Evolutionary conservation across 2,113 vertebrate species (phyloP).

Genomic region (Corythaeola cristata): DNA sequence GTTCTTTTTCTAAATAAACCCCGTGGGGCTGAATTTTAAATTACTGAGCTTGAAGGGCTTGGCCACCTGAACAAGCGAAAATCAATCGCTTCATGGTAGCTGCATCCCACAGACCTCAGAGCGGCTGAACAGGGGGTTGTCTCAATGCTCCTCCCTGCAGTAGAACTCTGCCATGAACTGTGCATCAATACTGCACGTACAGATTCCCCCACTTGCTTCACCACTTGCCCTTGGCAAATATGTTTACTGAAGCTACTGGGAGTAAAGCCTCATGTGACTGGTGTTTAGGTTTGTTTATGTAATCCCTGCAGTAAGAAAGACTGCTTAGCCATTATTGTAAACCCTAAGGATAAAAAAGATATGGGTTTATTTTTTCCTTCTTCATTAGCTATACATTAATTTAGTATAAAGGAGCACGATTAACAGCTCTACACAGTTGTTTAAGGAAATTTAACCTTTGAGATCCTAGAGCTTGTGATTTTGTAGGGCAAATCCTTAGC

Average conservation of each 20-base stretch:
- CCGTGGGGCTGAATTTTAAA: neutral
- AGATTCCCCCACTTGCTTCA: neutral
- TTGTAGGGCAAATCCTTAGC: neutral
- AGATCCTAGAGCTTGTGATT: neutral
- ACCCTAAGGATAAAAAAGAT: neutral
- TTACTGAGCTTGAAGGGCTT: neutral
- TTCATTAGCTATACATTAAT: neutral
- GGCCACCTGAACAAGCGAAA: neutral
- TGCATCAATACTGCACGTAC: accelerated
- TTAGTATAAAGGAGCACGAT: neutral
- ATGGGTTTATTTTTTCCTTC: neutral
- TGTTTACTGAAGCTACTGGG: neutral
- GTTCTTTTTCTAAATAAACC: neutral
- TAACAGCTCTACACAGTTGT: neutral
- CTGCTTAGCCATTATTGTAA: neutral
- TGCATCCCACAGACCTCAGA: neutral
- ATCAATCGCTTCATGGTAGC: neutral
- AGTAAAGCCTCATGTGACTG: neutral
- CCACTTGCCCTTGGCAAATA: neutral
- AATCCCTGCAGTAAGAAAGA: neutral
- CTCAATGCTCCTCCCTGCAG: neutral
- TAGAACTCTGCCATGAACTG: neutral
- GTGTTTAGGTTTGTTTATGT: neutral
- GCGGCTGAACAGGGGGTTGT: accelerated
- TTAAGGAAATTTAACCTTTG: neutral